Evolutionary conservation across 2,888 invertebrate genomes (phyloP), one percentile per base, ranked within the genome.

Genomic region (Rotaria macrura): DNA sequence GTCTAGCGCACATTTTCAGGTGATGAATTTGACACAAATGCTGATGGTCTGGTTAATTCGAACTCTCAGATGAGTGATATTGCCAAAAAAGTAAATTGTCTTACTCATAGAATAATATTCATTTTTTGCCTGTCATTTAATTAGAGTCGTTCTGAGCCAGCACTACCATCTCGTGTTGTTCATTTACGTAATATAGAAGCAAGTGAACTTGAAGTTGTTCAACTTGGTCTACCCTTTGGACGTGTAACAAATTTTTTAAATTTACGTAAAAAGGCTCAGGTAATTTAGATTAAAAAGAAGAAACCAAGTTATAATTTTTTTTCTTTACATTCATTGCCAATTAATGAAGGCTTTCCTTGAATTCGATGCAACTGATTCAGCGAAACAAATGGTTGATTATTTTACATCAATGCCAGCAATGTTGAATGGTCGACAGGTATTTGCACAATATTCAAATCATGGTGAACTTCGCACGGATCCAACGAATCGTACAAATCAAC

Each of bases 241-340:
- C 94, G 96, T 89, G 96, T 98, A 91, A 96, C 96, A 91, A 99
- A 99, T 92, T 96, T 98, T 83, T 94, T 99, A 89, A 95, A 98
- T 89, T 94, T 98, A 90, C 98, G 98, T 93, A 97, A 92, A 87
- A 92, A 92, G 88, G 91, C 79, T 25, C 79, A 79, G 25, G 79
- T 79, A 79, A n/a, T 54, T 52, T 23, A 2, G 29, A 65, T 6
- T 2, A 34, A 9, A 49, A 49, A n/a, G n/a, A n/a, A n/a, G n/a
- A n/a, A n/a, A n/a, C n/a, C n/a, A n/a, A n/a, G n/a, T n/a, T n/a
- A n/a, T n/a, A n/a, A 4, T 72, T 57, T 57, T 57, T 25, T 25
- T 57, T 57, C n/a, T 1, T 57, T 57, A 17, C 4, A 29, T 4
- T 29, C 5, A 57, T 38, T 25, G 20, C 9, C 1, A 43, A 25